phyloP scores from a whole-genome alignment of 2,888 invertebrate genomes.

The Philaethria dido region DNA sequence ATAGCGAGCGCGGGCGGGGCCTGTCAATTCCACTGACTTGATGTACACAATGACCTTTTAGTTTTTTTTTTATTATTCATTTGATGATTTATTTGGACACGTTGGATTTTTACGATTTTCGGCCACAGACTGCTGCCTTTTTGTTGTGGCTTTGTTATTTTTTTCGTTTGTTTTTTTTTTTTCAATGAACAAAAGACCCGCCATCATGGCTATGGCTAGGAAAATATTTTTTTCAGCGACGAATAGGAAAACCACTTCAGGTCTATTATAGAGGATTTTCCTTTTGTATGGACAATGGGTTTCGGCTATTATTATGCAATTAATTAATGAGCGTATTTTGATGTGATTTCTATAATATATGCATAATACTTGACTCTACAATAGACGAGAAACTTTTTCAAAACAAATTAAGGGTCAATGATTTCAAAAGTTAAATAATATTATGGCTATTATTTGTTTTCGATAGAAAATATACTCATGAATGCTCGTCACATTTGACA shows the following conservation, averaged over 20 bases:
- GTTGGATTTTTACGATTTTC: constrained; percentile 39
- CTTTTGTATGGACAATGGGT: constrained; percentile 28
- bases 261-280: constrained; percentile 35
- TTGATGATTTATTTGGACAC: constrained; percentile 56
- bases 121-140: constrained; percentile 34
- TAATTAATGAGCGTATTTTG: constrained; percentile 21
- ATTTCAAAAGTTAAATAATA: background rate
- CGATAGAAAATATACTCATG: background rate
- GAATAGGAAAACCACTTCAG: constrained; percentile 37
- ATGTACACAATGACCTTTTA: constrained; percentile 75
- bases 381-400: constrained; percentile 12
- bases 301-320: constrained; percentile 27
- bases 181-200: constrained; percentile 33
- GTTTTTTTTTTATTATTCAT: constrained; percentile 52
- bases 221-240: constrained; percentile 34
- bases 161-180: constrained; percentile 26
- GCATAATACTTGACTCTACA: constrained; percentile 12
- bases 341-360: constrained; percentile 23
- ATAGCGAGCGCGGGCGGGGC: constrained; percentile 81
- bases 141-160: constrained; percentile 40
- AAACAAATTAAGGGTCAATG: constrained; percentile 8
- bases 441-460: background rate
- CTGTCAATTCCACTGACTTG: constrained; percentile 78
- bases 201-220: constrained; percentile 38
- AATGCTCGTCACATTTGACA: constrained; percentile 1